Evolutionary conservation across 23 tunicate genomes (phyloP), one percentile per base, ranked within the genome.

Genomic region (Halocynthia roretzi): DNA sequence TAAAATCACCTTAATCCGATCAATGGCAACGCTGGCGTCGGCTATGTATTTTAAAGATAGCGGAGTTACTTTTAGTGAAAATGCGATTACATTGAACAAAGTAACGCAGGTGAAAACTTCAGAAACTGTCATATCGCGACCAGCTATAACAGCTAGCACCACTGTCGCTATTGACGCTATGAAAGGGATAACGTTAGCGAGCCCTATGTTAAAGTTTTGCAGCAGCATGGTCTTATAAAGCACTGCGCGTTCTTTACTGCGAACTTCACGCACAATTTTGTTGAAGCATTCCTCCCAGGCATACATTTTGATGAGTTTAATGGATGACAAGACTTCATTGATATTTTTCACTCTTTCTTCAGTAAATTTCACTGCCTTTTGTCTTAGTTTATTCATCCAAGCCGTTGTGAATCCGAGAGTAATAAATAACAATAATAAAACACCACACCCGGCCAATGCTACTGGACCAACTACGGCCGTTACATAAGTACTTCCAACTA

Each of bases 251-350:
- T 89, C 96, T 22, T 80, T 89, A 44, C 53, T 71, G 15, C 96
- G 85, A 49, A 89, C 57, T 7, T 67, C 61, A 5, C 67, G 31
- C 5, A 89, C 78, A 21, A 70, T 50, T 14, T 84, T 62, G 7
- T 67, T 51, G 56, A 89, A 89, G 8, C 74, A 74, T 12, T 74
- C 80, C 79, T 93, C 98, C 98, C 98, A 93, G 11, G 84, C 75
- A 68, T 85, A 93, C 98, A 93, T 93, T 73, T 93, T 93, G 48
- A 93, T 82, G 66, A 93, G 72, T 72, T 86, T 86, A 18, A 93
- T 86, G 7, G 80, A 86, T 22, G 92, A 55, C 49, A 93, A 66
- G 19, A 93, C 77, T 74, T 93, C 98, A 71, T 79, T 78, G 9
- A 86, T 80, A 63, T 70, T 76, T 53, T 82, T 82, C 11, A 86